Base-by-base conservation (phyloP, 2,888 invertebrate genomes). In the Argynnis bischoffii region DNA sequence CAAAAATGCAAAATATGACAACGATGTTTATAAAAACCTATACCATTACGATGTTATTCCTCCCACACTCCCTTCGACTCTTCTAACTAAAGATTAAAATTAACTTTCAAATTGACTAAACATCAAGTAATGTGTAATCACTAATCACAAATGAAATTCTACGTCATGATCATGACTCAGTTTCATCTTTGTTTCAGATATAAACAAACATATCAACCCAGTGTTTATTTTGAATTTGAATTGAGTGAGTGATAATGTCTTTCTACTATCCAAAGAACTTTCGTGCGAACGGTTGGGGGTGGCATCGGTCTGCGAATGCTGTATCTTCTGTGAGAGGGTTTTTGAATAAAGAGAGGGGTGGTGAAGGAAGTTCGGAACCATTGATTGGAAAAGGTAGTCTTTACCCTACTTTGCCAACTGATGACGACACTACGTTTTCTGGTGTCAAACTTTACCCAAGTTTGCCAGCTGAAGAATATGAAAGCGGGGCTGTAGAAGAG, bases 241-340 rank as follows among this genome's bases (percentile, higher is more conserved):
- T 46, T 21, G 21, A 64, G 64, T 69, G 71, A 69, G 74, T 72
- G 68, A 73, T 35, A 54, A 80, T 79, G 80, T 73, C 78, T 64
- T 76, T 88, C 70, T 88, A 90, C 70, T 92, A 91, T 72, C 91
- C 92, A 74, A 92, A 90, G 80, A 92, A 92, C 74, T 88, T 92
- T 69, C 89, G 85, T 66, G 90, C 91, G 55, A 88, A 91, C 67
- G 92, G 92, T 1, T 92, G 90, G 90, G 92, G 92, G 0, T 92
- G 92, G 92, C 92, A 92, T 72, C 78, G 92, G 18, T 73, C 79
- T 0, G 76, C 78, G 6, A 84, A 73, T n/a, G 86, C 88, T 1
- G 77, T 89, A 0, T 78, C 81, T 0, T 91, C 91, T 6, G 89
- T 90, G 0, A 78, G 79, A 13, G 90, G 90, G 0, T 92, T 92